These are phyloP conservation scores for Vollenhovia emeryi DNA, from an alignment of 1,140 invertebrate genomes.

Conservation along the genomic window DNA sequence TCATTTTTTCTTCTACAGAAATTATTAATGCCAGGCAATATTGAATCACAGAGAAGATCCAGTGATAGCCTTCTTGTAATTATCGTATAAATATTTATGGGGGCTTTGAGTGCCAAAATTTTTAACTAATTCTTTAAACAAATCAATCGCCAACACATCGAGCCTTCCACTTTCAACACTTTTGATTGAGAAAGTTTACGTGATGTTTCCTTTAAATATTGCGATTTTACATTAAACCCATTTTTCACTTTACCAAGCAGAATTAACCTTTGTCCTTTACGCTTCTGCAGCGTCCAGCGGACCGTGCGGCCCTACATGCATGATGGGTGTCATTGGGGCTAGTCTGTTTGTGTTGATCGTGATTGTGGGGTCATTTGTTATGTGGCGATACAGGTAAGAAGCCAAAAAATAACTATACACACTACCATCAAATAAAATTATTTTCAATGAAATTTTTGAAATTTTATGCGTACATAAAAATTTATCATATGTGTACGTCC, in stretches of 20 bases:
- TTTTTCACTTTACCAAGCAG: not conserved
- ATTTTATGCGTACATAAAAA: not conserved
- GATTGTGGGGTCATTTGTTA: slow-evolving; percentile 76
- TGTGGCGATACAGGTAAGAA: slow-evolving; percentile 81
- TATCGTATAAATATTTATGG: not conserved
- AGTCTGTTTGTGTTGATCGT: slow-evolving; percentile 79
- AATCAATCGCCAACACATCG: not conserved
- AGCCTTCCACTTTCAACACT: not conserved
- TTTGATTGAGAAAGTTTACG: not conserved
- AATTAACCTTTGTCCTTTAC: not conserved
- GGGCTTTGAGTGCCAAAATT: not conserved
- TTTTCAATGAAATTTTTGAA: not conserved
- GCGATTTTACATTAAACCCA: not conserved
- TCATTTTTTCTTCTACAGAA: not conserved
- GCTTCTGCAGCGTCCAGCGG: slow-evolving; percentile 65
- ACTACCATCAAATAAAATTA: not conserved
- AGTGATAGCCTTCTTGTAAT: not conserved
- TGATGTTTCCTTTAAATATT: not conserved
- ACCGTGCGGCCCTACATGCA: slow-evolving; percentile 80
- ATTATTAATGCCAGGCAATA: not conserved
- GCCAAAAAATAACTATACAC: not conserved
- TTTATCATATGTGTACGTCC: not conserved
- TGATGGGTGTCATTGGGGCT: slow-evolving; percentile 78
- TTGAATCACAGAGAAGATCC: not conserved
- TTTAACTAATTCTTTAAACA: not conserved